Conservation (phyloP, 1,140 invertebrate species). For the Asobara japonica region DNA sequence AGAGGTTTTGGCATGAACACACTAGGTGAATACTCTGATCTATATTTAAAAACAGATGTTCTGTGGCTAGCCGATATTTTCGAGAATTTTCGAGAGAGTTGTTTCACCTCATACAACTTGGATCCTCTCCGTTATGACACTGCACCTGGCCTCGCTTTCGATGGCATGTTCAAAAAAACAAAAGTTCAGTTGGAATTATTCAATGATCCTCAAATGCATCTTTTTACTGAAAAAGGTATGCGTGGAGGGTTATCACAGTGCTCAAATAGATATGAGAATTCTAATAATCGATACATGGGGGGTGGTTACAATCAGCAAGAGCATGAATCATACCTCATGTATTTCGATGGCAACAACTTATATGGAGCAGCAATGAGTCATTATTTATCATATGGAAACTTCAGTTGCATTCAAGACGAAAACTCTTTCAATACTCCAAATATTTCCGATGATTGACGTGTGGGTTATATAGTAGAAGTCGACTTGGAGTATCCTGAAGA, state of each 20-base stretch:
- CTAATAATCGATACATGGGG: slow-evolving; percentile 46
- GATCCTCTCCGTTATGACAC: slow-evolving; percentile 8
- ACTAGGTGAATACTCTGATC: slow-evolving; percentile 57
- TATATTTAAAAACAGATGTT: slow-evolving; percentile 50
- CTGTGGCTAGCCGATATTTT: slow-evolving; percentile 1
- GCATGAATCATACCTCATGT: slow-evolving; percentile 39
- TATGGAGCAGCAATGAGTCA: slow-evolving; percentile 47
- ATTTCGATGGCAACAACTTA: slow-evolving; percentile 51
- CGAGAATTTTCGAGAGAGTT: slow-evolving; percentile 1
- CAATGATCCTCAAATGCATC: slow-evolving; percentile 31
- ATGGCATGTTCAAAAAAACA: not conserved
- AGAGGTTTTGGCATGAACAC: slow-evolving; percentile 50
- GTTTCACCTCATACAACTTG: not conserved
- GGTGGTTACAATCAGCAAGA: slow-evolving; percentile 35
- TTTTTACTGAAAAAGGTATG: no score
- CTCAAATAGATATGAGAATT: slow-evolving; percentile 43
- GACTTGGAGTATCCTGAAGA: not conserved
- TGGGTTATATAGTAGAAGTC: not conserved
- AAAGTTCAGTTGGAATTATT: slow-evolving; percentile 46
- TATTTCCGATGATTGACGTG: not conserved
- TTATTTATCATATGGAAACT: slow-evolving; percentile 38
- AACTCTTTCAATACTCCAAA: not conserved
- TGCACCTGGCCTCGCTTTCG: no score
- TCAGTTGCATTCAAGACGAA: slow-evolving; percentile 37
- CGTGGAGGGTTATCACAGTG: no score